These are phyloP conservation scores for Phenganax marumi DNA, from an alignment of 92 coral and sea anemone species.

Conservation along the genomic window DNA sequence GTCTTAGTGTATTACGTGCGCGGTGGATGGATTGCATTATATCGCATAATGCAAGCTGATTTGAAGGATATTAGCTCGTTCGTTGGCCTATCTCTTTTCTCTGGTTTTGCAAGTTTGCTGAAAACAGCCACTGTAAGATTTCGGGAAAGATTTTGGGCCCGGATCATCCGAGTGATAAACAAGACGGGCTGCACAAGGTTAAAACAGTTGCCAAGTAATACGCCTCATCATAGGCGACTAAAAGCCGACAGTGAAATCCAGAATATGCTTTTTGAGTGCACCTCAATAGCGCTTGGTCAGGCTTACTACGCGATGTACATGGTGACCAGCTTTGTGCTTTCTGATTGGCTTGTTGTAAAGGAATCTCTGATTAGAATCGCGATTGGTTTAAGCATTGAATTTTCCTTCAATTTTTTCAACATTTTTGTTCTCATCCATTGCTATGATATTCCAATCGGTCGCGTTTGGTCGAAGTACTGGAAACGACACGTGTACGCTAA, in stretches of 20 bases:
- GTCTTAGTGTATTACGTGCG: constrained; percentile 47
- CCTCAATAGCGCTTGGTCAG: neutral
- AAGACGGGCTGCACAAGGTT: constrained; percentile 30
- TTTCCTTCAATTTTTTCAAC: constrained; percentile 57
- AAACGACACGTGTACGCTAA: constrained; percentile 46
- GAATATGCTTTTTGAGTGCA: constrained; percentile 62
- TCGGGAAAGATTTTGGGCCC: constrained; percentile 51
- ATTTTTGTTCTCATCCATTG: constrained; percentile 52
- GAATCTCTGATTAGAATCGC: constrained; percentile 52
- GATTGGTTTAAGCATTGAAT: constrained; percentile 63
- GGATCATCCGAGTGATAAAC: constrained; percentile 23
- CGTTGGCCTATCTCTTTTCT: constrained; percentile 60
- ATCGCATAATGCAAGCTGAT: constrained; percentile 72
- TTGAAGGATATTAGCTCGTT: constrained; percentile 52
- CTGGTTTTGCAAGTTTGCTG: constrained; percentile 58
- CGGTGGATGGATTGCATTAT: constrained; percentile 49
- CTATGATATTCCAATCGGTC: constrained; percentile 51
- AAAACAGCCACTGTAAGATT: constrained; percentile 61
- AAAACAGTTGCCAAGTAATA: constrained; percentile 15
- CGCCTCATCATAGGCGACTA: constrained; percentile 70
- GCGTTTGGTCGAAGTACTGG: constrained; percentile 64
- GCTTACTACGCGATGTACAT: neutral
- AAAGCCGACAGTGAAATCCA: constrained; percentile 74
- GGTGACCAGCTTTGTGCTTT: neutral
- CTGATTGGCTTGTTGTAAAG: neutral